Conservation (phyloP, 2,888 invertebrate species). For the Ormyrus thymus region DNA sequence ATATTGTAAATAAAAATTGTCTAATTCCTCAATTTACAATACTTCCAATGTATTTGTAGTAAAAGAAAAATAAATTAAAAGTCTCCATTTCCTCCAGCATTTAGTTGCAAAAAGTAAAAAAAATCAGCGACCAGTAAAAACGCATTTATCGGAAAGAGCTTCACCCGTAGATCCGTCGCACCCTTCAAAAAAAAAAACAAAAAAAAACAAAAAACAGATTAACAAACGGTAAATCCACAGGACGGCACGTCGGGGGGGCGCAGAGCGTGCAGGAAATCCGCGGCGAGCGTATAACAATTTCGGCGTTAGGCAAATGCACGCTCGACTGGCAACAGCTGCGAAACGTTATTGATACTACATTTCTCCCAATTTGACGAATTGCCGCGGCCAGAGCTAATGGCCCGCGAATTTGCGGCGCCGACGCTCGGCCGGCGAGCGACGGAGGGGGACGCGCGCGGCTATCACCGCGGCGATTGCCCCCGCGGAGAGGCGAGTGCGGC, state of each 20-base stretch:
- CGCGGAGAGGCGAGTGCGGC: not conserved
- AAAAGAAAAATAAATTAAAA: too few relatives aligned
- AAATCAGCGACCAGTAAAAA: not conserved
- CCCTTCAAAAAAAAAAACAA: conserved; percentile 25
- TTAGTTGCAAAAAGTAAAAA: not conserved
- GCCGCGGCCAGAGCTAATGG: conserved; percentile 70
- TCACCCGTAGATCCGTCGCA: not conserved
- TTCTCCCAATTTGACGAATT: conserved; percentile 75
- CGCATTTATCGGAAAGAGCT: conserved; percentile 16
- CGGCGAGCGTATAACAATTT: conserved; percentile 61
- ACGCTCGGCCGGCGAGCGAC: conserved; percentile 6
- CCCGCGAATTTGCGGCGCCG: conserved; percentile 61
- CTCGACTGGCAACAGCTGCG: conserved; percentile 73
- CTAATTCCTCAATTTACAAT: too few relatives aligned
- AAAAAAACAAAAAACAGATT: conserved; percentile 13
- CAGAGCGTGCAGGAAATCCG: not conserved
- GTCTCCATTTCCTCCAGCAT: too few relatives aligned
- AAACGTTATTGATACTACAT: conserved; percentile 75
- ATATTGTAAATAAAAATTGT: too few relatives aligned
- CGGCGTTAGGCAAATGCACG: conserved; percentile 70
- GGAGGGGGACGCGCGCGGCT: conserved; percentile 32
- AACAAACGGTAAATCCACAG: conserved; percentile 1
- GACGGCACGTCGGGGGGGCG: not conserved
- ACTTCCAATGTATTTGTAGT: too few relatives aligned
- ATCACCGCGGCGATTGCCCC: not conserved